Percentiles rank a stretch among this genome's conserved stretches.
phyloP scores from a whole-genome alignment of 2,888 invertebrate species.

The Cosmia pyralina region DNA sequence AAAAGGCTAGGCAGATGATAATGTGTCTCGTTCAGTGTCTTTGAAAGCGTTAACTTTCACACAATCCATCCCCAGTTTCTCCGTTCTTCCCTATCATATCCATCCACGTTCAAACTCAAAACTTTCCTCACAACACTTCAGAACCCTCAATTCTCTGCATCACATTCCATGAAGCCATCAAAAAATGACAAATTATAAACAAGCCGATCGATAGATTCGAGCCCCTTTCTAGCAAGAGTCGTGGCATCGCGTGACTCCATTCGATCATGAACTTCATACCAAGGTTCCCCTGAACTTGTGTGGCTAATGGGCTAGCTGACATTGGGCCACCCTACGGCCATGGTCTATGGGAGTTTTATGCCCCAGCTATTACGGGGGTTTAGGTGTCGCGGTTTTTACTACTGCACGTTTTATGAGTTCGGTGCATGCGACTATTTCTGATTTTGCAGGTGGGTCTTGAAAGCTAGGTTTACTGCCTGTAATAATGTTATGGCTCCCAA shows the following conservation, averaged over 20 bases:
- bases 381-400: slow-evolving; percentile 29
- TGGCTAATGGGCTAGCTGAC: slow-evolving; percentile 57
- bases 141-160: not conserved
- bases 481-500: slow-evolving; percentile 9
- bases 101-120: not conserved
- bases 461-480: slow-evolving; percentile 13
- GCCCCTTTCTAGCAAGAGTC: slow-evolving; percentile 31
- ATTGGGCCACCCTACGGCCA: slow-evolving; percentile 61
- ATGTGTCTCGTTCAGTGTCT: too few species aligned
- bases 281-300: slow-evolving; percentile 65
- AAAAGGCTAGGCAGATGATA: too few species aligned
- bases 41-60: too few species aligned
- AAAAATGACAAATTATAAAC: slow-evolving; percentile 34
- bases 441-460: slow-evolving; percentile 5
- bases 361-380: slow-evolving; percentile 39
- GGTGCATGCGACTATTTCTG: slow-evolving; percentile 35
- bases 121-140: not conserved
- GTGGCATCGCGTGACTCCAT: slow-evolving; percentile 58
- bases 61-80: not conserved
- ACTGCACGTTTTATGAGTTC: slow-evolving; percentile 34
- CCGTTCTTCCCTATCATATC: not conserved
- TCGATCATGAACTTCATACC: slow-evolving; percentile 63
- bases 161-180: not conserved
- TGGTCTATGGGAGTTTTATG: slow-evolving; percentile 50
- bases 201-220: slow-evolving; percentile 36